Evolutionary conservation across 2,888 invertebrate species (phyloP).

Genomic region (Macroteleia sp.): DNA sequence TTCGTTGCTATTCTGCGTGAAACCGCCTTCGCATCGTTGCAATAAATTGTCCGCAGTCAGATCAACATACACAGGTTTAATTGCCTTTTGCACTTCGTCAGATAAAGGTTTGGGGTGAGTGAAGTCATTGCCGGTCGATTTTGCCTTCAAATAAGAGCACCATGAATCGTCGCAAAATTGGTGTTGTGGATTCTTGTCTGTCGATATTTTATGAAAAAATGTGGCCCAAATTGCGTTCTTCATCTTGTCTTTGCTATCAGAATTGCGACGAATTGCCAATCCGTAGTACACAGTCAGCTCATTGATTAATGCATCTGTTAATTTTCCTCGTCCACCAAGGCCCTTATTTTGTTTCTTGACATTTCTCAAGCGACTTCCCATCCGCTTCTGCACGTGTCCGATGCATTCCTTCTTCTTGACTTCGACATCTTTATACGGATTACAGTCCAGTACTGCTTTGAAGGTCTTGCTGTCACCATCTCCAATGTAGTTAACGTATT

Average conservation of each 20-base stretch:
- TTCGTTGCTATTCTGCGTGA: constrained; percentile 52
- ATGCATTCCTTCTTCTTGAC: constrained; percentile 26
- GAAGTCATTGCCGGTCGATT: too few species aligned
- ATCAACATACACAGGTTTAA: not conserved
- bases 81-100: not conserved
- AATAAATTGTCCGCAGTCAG: constrained; percentile 53
- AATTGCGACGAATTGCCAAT: constrained; percentile 39
- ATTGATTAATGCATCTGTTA: constrained; percentile 39
- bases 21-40: constrained; percentile 50
- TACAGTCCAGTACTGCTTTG: constrained; percentile 2
- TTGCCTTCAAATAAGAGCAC: constrained; percentile 51
- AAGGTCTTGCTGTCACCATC: constrained; percentile 16
- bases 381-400: too few species aligned
- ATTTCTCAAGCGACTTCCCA: too few species aligned
- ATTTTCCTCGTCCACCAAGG: too few species aligned
- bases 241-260: constrained; percentile 31
- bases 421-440: not conserved
- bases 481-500: constrained; percentile 11
- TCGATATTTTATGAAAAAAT: constrained; percentile 21
- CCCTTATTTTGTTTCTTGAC: too few species aligned
- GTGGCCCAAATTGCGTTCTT: constrained; percentile 10
- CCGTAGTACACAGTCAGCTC: constrained; percentile 50
- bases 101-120: too few species aligned
- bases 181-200: constrained; percentile 14
- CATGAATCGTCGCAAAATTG: constrained; percentile 17